Evolutionary conservation across 2,888 invertebrate species (phyloP), one percentile per base, ranked within the genome.

Genomic region (Eustalomyia histrio): DNA sequence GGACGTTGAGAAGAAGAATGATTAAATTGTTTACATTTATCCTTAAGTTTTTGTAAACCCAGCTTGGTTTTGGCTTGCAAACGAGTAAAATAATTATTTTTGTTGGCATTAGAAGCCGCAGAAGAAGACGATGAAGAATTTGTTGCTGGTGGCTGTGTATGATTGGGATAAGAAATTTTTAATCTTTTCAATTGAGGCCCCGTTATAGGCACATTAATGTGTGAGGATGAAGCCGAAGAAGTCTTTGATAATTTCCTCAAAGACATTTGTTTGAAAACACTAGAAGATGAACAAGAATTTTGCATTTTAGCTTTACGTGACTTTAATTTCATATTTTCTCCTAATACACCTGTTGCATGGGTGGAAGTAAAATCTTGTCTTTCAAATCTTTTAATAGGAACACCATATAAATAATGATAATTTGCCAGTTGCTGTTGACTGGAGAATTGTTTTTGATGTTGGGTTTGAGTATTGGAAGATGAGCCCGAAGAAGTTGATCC

Each of bases 121-220:
- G 71, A 33, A 7, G 53, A 63, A 7, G 67, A 55, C 4, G 69
- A 58, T 17, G 58, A 1, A 80, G 73, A 3, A 83, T 83, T 7
- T 83, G 29, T 85, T 17, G 84, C 16, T 24, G 33, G 86, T 61
- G 87, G 88, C 53, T 88, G 89, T 0, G 90, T 90, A 35, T 89
- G 87, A 79, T 91, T 89, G 18, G 91, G 90, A 82, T 90, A 91
- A 71, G 86, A 88, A 3, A 91, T 89, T 75, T 90, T 90, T 0
- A 91, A 86, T 74, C 87, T 87, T 65, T 87, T 87, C 60, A 88
- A 79, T 68, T 87, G 86, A 43, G 88, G 88, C 79, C 85, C 81
- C 61, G 85, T 85, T 7, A 57, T 58, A 55, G 79, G 65, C 47
- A 69, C 69, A 61, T 71, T 53, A 29, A 80, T 63, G 24, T 75